These are phyloP conservation scores for Pogonocichla stellata DNA, from an alignment of 2,113 vertebrate species.

Conservation along the genomic window DNA sequence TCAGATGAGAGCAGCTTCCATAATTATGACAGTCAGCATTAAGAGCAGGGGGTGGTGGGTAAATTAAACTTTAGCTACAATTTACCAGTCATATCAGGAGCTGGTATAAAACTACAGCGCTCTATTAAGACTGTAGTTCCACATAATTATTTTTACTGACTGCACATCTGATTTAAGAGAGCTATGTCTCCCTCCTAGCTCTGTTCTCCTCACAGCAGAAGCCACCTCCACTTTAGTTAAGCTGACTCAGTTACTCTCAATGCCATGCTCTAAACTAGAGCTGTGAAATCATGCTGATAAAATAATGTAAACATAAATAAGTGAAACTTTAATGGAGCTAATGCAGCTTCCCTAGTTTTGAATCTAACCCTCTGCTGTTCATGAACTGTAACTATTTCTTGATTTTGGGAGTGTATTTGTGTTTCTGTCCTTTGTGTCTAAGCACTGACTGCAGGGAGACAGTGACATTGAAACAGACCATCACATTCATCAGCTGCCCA, in stretches of 20 bases:
- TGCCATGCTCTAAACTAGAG: neutral
- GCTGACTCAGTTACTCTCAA: neutral
- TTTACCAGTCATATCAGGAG: neutral
- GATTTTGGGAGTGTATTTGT: neutral
- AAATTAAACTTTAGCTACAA: conserved; percentile 5
- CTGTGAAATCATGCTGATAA: neutral
- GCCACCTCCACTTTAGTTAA: neutral
- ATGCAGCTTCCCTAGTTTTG: neutral
- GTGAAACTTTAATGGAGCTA: neutral
- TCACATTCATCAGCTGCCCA: neutral
- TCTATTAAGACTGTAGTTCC: neutral
- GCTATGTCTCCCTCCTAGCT: neutral
- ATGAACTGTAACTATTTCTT: neutral
- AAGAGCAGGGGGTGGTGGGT: neutral
- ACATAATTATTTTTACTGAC: neutral
- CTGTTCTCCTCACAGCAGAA: neutral
- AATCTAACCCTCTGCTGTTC: neutral
- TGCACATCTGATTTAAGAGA: neutral
- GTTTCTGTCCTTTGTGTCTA: neutral
- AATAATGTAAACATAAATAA: neutral
- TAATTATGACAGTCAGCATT: neutral
- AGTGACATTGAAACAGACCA: neutral
- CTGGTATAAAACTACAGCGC: neutral
- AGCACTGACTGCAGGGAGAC: neutral
- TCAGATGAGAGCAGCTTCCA: neutral